phyloP scores from a whole-genome alignment of 2,797 vertebrate species.

The Morus bassanus region DNA sequence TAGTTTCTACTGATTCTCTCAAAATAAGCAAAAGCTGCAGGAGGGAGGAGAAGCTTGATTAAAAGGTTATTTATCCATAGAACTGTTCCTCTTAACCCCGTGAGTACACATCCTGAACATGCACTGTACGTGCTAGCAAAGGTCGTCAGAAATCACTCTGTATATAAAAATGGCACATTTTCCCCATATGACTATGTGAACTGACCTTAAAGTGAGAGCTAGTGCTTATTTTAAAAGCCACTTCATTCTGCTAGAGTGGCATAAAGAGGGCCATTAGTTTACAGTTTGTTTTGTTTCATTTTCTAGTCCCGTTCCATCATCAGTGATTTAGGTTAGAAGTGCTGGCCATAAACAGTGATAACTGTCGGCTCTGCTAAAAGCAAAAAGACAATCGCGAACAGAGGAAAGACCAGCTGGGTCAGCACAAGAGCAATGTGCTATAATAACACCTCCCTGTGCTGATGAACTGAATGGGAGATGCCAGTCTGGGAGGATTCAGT shows the following conservation, averaged over 20 bases:
- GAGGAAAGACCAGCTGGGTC: not conserved
- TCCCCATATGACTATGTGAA: not conserved
- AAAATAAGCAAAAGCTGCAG: not conserved
- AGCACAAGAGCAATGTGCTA: accelerated
- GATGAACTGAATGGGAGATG: not conserved
- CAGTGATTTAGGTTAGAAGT: not conserved
- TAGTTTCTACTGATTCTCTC: not conserved
- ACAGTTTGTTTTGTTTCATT: not conserved
- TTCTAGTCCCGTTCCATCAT: not conserved
- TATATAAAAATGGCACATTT: not conserved
- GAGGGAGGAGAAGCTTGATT: not conserved
- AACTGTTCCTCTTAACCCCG: not conserved
- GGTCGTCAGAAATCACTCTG: not conserved
- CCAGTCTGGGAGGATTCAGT: not conserved
- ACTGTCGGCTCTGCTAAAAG: not conserved
- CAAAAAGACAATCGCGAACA: not conserved
- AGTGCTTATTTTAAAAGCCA: not conserved
- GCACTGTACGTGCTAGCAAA: not conserved
- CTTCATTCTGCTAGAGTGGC: not conserved
- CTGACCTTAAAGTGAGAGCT: not conserved
- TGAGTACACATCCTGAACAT: not conserved
- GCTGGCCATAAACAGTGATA: not conserved
- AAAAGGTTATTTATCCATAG: not conserved
- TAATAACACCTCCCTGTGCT: not conserved
- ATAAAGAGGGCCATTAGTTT: not conserved